Base-by-base conservation (phyloP, 2,113 vertebrate species). In the Nicator chloris region DNA sequence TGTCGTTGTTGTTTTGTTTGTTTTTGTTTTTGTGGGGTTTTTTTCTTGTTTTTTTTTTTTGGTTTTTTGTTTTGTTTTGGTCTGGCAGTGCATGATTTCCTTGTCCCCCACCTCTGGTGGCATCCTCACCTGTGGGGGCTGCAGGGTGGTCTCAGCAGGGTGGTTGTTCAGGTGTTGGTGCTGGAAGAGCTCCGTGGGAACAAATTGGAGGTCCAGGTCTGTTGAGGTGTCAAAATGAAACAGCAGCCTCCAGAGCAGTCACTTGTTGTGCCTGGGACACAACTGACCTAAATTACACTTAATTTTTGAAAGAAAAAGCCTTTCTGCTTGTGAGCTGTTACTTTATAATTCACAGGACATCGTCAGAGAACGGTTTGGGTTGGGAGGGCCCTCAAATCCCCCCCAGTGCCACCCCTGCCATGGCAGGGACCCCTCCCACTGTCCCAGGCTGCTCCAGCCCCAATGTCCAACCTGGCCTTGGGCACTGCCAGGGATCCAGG, bases 331-430 rank as follows among this genome's bases (percentile, higher is more conserved):
- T 45, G 40, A 66, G 60, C 6, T 88, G 56, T 56, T 88, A 14
- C 12, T 90, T 77, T 63, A 1, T 8, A 49, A 57, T 42, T 39
- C 26, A 27, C 26, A 49, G 63, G 93, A 54, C 30, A 49, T 7
- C 35, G 11, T 22, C n/a, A 42, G 4, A 26, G 12, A 28, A 16
- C 23, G 18, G 11, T 35, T 68, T 76, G 87, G 30, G 2, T 4
- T 4, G 70, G 47, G 5, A 51, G 6, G 1, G 17, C 18, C 9
- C 6, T 3, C 4, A 40, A 30, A 75, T 1, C 2, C 2, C 19
- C 6, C 1, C 28, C 8, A 1, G 0, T 19, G 0, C n/a, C 49
- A 27, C 27, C 47, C 14, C 16, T 15, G 14, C 49, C 26, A 9
- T 15, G 59, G 11, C 50, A 81, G 44, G 68, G 77, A 30, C 78